A percentile compares a stretch with the other conserved stretches of the same genome.
Evolutionary conservation across 1,140 invertebrate genomes (phyloP).

Genomic region (Dinoponera quadriceps): DNA sequence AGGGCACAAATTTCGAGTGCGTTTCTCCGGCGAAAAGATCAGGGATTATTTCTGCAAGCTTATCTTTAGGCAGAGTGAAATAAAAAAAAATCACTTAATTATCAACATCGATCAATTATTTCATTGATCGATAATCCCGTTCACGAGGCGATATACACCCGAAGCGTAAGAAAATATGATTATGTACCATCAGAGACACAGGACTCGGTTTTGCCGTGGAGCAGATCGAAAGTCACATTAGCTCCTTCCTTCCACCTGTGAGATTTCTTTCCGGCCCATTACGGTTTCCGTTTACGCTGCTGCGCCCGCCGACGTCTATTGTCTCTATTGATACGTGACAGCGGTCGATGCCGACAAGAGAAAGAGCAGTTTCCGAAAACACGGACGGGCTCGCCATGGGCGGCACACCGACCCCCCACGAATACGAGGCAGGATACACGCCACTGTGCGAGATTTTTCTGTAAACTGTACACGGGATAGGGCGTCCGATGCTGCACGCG

Average conservation of each 20-base stretch:
- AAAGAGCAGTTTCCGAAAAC: conserved; percentile 57
- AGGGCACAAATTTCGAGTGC: no score
- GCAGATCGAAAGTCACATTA: neutral
- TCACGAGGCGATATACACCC: neutral
- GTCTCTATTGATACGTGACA: conserved; percentile 6
- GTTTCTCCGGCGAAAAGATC: no score
- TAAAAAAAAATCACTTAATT: neutral
- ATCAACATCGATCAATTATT: conserved; percentile 13
- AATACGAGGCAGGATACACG: conserved; percentile 53
- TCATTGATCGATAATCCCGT: neutral
- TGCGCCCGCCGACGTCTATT: neutral
- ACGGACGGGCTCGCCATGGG: conserved; percentile 66
- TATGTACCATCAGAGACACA: neutral
- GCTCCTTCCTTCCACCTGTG: neutral
- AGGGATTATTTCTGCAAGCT: neutral
- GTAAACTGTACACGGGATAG: conserved; percentile 69
- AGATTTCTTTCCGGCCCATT: conserved; percentile 24
- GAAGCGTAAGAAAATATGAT: neutral
- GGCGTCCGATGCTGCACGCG: conserved; percentile 60
- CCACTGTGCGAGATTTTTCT: conserved; percentile 73
- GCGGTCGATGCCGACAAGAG: conserved; percentile 2
- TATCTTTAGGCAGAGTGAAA: neutral
- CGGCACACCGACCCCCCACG: conserved; percentile 75
- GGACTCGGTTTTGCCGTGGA: neutral
- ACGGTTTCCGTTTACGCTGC: neutral